Base-by-base conservation (phyloP, 2,113 vertebrate species). In the Phainopepla nitens region DNA sequence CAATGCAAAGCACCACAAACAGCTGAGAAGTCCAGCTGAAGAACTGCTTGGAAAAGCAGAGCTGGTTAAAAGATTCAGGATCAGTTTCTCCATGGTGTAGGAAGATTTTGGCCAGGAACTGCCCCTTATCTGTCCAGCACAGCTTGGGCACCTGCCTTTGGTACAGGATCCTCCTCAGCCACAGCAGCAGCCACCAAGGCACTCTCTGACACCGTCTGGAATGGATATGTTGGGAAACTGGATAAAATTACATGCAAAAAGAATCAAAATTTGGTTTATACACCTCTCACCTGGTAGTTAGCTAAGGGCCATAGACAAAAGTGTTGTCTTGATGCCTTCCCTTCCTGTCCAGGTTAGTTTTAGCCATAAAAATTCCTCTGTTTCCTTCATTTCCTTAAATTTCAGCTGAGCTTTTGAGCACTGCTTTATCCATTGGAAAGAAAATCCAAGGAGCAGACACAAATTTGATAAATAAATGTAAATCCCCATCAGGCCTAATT, bases 61-160 rank as follows among this genome's bases (percentile, higher is more conserved):
- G 31, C n/a, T 20, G 41, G 7, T 6, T 54, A 39, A 57, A 85
- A 78, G 50, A 27, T 1, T 49, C 27, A 35, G 27, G 3, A 42
- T 13, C 17, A 31, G 36, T 22, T 66, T 31, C 33, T 41, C 0
- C 29, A 39, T 3, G 6, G 25, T 1, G 25, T 1, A 56, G 22
- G 14, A 44, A 15, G 20, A 2, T 58, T 69, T 25, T 62, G 39
- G 51, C 13, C 57, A 42, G 62, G 62, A 86, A 56, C 12, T 31
- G 28, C 27, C 53, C 39, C 9, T 25, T 22, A 14, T 15, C 51
- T 79, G 28, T 3, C 22, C 39, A 33, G n/a, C 51, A 56, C 19
- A 51, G 41, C 44, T 15, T 35, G 7, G 15, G 5, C 10, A 3
- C 56, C 39, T 15, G 65, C 19, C 42, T 82, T 10, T 76, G 87